phyloP scores from a whole-genome alignment of 2,113 vertebrate species.

The Ahaetulla prasina region DNA sequence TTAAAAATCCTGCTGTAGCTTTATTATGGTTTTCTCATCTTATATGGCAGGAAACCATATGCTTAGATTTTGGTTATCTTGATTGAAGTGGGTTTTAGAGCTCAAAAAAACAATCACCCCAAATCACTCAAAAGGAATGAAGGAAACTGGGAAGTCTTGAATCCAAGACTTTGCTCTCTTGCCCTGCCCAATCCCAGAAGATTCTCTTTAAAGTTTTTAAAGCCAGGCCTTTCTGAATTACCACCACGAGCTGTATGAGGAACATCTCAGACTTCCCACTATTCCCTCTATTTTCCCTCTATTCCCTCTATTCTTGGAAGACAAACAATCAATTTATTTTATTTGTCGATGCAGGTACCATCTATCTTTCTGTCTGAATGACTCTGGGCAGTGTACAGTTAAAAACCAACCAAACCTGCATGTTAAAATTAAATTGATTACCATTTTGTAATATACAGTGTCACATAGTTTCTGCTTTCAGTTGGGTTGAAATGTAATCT shows the following conservation, averaged over 20 bases:
- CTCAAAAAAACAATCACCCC: background rate
- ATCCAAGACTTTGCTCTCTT: background rate
- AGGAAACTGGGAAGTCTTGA: background rate
- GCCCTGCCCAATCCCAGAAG: background rate
- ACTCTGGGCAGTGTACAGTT: background rate
- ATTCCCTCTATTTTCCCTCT: too few relatives aligned
- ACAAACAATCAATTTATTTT: background rate
- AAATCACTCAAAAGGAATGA: background rate
- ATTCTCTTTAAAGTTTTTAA: background rate
- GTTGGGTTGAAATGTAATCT: background rate
- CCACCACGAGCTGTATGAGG: rapidly evolving
- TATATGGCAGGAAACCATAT: background rate
- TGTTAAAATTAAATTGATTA: background rate
- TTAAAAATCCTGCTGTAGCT: background rate
- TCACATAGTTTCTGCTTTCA: background rate
- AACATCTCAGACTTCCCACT: background rate
- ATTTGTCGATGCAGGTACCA: background rate
- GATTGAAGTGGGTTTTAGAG: background rate
- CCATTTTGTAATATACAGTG: background rate
- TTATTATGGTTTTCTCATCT: background rate
- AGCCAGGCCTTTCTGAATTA: background rate
- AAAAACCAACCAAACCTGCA: background rate
- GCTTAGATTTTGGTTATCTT: background rate
- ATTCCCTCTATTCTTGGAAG: background rate
- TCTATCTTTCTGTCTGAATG: background rate